Evolutionary conservation across 2,797 vertebrate species (phyloP).

Genomic region (Phataginus tetradactyla): DNA sequence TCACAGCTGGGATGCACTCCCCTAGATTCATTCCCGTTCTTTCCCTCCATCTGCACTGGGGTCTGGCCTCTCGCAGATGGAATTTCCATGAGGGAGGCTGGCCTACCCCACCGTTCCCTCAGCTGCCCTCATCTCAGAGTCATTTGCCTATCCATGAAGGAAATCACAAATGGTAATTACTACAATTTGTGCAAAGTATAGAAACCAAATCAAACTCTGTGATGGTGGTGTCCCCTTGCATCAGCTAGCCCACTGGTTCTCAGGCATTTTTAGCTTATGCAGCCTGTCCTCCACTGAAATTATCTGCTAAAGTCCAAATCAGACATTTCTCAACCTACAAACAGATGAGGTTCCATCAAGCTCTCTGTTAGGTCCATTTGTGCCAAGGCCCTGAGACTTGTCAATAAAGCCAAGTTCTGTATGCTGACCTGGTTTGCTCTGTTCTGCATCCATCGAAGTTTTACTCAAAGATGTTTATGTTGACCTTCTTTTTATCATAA

Average conservation of each 20-base stretch:
- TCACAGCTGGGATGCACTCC: background rate
- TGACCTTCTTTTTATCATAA: conserved; percentile 12
- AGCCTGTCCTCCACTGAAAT: background rate
- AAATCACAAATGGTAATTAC: conserved; percentile 51
- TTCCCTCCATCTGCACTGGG: background rate
- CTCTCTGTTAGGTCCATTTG: background rate
- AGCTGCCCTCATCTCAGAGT: background rate
- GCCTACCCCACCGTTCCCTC: background rate
- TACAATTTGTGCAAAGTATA: conserved; percentile 37
- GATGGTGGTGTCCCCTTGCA: background rate
- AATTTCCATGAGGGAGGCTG: background rate
- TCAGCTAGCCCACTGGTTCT: background rate
- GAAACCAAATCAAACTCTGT: conserved; percentile 8
- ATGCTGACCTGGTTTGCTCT: background rate
- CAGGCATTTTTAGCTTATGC: background rate
- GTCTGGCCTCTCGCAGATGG: background rate
- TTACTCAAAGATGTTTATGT: background rate
- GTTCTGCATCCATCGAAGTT: background rate
- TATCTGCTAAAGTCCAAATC: too few relatives aligned
- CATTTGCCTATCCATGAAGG: conserved; percentile 19
- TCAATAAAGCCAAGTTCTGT: background rate
- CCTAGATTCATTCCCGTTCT: background rate
- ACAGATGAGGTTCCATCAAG: too few relatives aligned
- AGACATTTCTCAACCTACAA: background rate
- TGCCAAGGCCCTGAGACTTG: background rate